These are phyloP conservation scores for Urocolius indicus DNA, from an alignment of 2,113 vertebrate genomes.

Conservation along the genomic window DNA sequence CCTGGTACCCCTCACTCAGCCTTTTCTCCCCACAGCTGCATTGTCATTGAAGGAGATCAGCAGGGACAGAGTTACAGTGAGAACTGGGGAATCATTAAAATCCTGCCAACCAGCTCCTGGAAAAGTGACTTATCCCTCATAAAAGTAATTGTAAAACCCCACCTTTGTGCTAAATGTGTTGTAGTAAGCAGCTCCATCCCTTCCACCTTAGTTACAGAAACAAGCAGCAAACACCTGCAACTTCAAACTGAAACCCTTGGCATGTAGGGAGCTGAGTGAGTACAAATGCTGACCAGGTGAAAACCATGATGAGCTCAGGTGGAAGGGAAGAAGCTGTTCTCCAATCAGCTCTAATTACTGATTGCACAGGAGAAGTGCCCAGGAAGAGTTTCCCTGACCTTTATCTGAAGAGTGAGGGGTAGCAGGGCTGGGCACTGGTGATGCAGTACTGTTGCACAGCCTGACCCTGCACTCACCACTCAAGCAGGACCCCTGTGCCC, in stretches of 20 bases:
- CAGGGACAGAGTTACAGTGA: not conserved
- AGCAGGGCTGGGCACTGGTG: accelerated
- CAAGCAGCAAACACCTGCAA: not conserved
- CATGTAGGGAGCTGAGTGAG: not conserved
- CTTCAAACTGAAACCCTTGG: not conserved
- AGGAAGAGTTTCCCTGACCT: not conserved
- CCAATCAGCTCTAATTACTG: not conserved
- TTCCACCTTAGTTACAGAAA: not conserved
- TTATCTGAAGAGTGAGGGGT: not conserved
- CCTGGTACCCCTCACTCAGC: not conserved
- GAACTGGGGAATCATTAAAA: not conserved
- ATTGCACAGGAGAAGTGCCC: not conserved
- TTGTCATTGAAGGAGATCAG: not conserved
- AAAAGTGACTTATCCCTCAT: too few relatives aligned
- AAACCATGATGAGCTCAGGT: not conserved
- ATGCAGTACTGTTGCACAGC: too few relatives aligned
- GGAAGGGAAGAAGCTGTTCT: not conserved
- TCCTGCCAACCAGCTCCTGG: not conserved
- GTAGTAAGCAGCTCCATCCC: not conserved
- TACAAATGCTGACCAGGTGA: not conserved
- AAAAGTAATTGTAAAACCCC: too few relatives aligned
- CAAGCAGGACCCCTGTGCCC: too few relatives aligned
- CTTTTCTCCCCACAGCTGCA: not conserved
- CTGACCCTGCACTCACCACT: too few relatives aligned
- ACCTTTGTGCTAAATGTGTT: not conserved